Percentiles rank a stretch among this genome's conserved stretches.
These are phyloP conservation scores for Alca torda DNA, from an alignment of 2,797 vertebrate genomes.

Conservation along the genomic window DNA sequence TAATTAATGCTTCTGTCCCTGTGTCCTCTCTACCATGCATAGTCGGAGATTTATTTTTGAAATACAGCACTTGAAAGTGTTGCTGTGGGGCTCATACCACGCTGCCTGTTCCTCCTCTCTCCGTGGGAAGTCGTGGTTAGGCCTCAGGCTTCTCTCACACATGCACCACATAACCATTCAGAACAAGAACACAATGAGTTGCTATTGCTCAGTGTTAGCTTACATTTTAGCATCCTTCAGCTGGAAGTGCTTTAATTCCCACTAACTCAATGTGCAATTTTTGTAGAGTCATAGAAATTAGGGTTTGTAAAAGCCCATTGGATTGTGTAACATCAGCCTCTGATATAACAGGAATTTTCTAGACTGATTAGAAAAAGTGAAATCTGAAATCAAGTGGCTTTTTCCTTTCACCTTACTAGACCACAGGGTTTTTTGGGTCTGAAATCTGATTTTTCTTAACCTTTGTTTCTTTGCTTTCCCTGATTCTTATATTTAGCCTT, in stretches of 20 bases:
- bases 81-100: background rate
- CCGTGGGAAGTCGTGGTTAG: slow-evolving; percentile 3
- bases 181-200: background rate
- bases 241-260: background rate
- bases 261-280: background rate
- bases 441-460: background rate
- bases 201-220: background rate
- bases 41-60: background rate
- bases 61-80: slow-evolving; percentile 23
- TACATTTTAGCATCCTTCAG: background rate
- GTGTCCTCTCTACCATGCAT: background rate
- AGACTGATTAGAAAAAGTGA: background rate
- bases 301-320: background rate
- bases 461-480: background rate
- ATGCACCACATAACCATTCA: slow-evolving; percentile 8
- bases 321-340: background rate
- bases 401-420: background rate
- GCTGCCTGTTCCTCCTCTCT: background rate
- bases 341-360: background rate
- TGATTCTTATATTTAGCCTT: background rate
- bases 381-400: background rate
- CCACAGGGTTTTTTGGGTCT: background rate
- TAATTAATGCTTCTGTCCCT: background rate
- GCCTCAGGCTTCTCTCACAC: slow-evolving; percentile 28
- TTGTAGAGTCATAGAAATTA: background rate